Conservation (phyloP, 2,888 invertebrate genomes). For the Cremastobaeus sp. region DNA sequence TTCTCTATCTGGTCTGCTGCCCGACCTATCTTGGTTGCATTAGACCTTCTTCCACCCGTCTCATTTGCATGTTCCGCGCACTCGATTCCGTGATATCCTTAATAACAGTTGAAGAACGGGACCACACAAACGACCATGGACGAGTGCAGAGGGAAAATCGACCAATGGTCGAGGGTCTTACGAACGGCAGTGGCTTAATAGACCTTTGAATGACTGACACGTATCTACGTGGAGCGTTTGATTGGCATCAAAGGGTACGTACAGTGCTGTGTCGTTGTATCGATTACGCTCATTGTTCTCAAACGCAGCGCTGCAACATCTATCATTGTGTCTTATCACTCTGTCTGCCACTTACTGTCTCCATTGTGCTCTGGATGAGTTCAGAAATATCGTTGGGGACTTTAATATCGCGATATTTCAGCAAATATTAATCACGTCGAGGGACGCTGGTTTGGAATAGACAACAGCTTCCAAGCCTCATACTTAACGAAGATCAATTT, state of each 20-base stretch:
- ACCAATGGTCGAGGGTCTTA: neutral
- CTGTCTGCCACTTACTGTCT: conserved; percentile 41
- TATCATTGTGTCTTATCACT: conserved; percentile 55
- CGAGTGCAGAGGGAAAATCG: neutral
- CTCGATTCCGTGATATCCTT: neutral
- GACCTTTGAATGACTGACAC: conserved; percentile 14
- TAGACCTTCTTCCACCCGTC: conserved; percentile 22
- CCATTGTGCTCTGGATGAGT: conserved; percentile 39
- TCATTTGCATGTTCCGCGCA: conserved; percentile 34
- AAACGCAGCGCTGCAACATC: conserved; percentile 60
- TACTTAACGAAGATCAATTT: too few species aligned
- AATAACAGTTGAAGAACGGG: neutral
- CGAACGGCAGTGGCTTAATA: neutral
- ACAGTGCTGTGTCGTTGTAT: conserved; percentile 64
- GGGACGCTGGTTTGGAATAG: conserved; percentile 10
- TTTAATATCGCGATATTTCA: conserved; percentile 45
- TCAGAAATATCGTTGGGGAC: conserved; percentile 27
- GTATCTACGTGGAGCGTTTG: conserved; percentile 66
- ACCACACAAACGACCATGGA: too few species aligned
- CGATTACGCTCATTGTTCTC: conserved; percentile 77
- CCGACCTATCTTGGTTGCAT: conserved; percentile 30
- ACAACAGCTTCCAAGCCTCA: too few species aligned
- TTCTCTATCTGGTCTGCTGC: conserved; percentile 13
- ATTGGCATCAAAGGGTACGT: conserved; percentile 73
- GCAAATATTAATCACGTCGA: conserved; percentile 39